Evolutionary conservation across 2,888 invertebrate species (phyloP).

Genomic region (Ormyrus thymus): DNA sequence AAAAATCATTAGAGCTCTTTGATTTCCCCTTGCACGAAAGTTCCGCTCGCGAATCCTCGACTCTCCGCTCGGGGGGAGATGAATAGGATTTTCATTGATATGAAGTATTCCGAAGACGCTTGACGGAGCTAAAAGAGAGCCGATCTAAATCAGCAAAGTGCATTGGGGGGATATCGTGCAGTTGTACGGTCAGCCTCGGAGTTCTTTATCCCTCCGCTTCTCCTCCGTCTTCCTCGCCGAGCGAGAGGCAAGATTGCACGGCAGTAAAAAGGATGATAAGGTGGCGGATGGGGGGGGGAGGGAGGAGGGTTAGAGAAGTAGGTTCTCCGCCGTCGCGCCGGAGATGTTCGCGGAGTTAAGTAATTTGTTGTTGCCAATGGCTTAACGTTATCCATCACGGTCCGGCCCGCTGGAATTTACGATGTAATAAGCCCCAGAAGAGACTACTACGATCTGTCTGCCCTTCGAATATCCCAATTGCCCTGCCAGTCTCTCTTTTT

Average conservation of each 20-base stretch:
- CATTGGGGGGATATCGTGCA: too few species aligned
- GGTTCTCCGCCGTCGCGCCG: slow-evolving; percentile 53
- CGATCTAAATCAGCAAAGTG: slow-evolving; percentile 43
- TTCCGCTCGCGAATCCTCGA: too few species aligned
- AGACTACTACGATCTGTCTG: background rate
- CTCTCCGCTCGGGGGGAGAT: background rate
- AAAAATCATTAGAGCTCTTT: too few species aligned
- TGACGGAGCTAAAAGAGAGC: background rate
- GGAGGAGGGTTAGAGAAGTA: background rate
- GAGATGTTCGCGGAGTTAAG: slow-evolving; percentile 59
- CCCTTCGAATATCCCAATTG: background rate
- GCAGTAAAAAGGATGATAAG: slow-evolving; percentile 29
- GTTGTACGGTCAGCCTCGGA: background rate
- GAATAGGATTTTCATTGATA: background rate
- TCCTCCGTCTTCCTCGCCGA: slow-evolving; percentile 17
- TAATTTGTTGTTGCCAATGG: slow-evolving; percentile 70
- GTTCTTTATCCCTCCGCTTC: background rate
- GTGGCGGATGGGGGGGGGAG: background rate
- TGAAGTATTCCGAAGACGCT: slow-evolving; percentile 9
- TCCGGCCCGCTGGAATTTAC: slow-evolving; percentile 55
- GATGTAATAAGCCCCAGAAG: slow-evolving; percentile 66
- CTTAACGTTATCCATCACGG: slow-evolving; percentile 70
- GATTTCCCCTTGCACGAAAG: too few species aligned
- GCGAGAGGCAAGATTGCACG: slow-evolving; percentile 17
- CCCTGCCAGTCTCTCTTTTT: too few species aligned